A percentile compares a stretch with the other conserved stretches of the same genome.
These are phyloP conservation scores for Drosophila lacicola DNA, from an alignment of 2,888 invertebrate species.

Conservation along the genomic window DNA sequence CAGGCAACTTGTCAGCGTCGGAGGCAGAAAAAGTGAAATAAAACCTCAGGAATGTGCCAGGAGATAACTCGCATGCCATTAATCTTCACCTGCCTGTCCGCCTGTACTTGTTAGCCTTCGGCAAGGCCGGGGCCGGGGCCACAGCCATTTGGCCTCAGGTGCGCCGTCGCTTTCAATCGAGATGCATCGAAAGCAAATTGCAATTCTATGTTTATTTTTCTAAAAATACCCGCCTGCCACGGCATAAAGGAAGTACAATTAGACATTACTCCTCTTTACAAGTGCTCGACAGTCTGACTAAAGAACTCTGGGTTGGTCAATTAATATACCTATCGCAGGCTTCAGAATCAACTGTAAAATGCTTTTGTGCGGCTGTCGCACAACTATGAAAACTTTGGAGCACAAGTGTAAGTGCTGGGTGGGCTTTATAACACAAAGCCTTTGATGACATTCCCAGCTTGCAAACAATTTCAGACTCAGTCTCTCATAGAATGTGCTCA, in stretches of 20 bases:
- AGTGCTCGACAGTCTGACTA: not conserved
- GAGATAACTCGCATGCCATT: conserved; percentile 39
- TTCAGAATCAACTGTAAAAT: conserved; percentile 41
- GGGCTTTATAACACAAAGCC: conserved; percentile 49
- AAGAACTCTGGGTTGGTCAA: not conserved
- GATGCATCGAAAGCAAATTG: conserved; percentile 26
- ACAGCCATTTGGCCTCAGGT: conserved; percentile 28
- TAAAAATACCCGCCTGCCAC: not conserved
- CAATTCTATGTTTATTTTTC: conserved; percentile 10
- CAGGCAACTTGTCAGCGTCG: conserved; percentile 27
- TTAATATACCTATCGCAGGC: conserved; percentile 25
- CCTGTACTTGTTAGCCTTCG: conserved; percentile 24
- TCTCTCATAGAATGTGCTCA: conserved; percentile 40
- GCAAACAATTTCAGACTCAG: conserved; percentile 31
- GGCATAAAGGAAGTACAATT: not conserved
- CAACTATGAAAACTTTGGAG: conserved; percentile 18
- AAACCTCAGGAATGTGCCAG: conserved; percentile 26
- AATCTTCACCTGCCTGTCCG: conserved; percentile 34
- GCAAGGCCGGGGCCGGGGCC: not conserved
- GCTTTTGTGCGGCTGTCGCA: conserved; percentile 44
- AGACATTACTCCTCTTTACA: not conserved
- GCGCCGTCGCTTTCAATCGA: conserved; percentile 9
- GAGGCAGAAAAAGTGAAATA: conserved; percentile 16
- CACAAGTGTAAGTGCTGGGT: conserved; percentile 3
- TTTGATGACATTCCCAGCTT: conserved; percentile 52